phyloP scores from a whole-genome alignment of 2,113 vertebrate species.

The Thalassoma bifasciatum region DNA sequence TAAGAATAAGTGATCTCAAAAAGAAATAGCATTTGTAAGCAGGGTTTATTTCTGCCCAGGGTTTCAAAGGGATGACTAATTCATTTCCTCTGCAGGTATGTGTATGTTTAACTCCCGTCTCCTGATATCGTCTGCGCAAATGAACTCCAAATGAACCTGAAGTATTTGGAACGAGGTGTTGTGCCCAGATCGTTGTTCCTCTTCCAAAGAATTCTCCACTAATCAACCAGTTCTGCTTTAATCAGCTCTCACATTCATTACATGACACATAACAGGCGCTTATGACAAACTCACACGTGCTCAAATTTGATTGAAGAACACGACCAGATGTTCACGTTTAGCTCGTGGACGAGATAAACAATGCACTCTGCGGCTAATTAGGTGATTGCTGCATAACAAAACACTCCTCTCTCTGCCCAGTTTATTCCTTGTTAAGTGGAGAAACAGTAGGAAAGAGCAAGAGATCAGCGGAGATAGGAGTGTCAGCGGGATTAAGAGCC shows the following conservation, averaged over 20 bases:
- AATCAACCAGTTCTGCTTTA: slow-evolving; percentile 32
- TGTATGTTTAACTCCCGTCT: slow-evolving; percentile 17
- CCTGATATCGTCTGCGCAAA: not conserved
- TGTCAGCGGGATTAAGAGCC: not conserved
- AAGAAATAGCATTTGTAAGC: slow-evolving; percentile 13
- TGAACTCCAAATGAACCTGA: slow-evolving; percentile 57
- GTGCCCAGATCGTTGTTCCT: not conserved
- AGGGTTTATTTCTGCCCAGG: not conserved
- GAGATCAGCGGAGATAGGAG: slow-evolving; percentile 2
- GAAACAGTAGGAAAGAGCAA: not conserved
- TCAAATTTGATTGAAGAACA: not conserved
- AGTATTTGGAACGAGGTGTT: not conserved
- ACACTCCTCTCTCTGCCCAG: not conserved
- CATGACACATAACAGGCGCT: slow-evolving; percentile 1
- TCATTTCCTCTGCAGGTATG: slow-evolving; percentile 49
- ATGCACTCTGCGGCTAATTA: slow-evolving; percentile 41
- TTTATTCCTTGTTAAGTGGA: slow-evolving; percentile 3
- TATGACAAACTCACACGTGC: not conserved
- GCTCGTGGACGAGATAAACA: slow-evolving; percentile 37
- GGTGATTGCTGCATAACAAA: slow-evolving; percentile 27
- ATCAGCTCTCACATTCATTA: slow-evolving; percentile 31
- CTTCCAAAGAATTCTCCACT: not conserved
- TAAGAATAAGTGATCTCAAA: not conserved
- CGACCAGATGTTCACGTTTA: slow-evolving; percentile 35
- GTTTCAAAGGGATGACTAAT: slow-evolving; percentile 5